Conservation (phyloP, 2,888 invertebrate species). For the Lapara coniferarum region DNA sequence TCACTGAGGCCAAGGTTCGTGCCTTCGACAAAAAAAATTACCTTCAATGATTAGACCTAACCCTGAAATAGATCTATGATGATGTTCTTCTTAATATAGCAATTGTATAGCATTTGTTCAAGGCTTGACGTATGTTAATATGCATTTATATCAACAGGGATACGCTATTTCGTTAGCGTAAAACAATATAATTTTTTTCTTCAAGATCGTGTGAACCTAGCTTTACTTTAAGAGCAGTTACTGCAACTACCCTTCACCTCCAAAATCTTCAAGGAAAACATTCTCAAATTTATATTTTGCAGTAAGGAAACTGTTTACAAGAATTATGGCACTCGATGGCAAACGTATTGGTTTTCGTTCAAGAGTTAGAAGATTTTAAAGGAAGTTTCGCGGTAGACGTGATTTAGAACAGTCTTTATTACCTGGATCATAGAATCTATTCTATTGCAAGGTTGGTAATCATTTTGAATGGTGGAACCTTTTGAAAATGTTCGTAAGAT, state of each 20-base stretch:
- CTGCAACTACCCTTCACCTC: constrained; percentile 25
- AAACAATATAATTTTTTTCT: too few relatives aligned
- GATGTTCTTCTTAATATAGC: too few relatives aligned
- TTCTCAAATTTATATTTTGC: constrained; percentile 54
- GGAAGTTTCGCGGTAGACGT: constrained; percentile 32
- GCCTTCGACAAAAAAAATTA: too few relatives aligned
- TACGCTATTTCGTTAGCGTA: too few relatives aligned
- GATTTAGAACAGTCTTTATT: constrained; percentile 40
- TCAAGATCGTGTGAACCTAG: neutral
- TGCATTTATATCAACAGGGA: too few relatives aligned
- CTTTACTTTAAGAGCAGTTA: constrained; percentile 6
- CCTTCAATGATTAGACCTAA: too few relatives aligned
- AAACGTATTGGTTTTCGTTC: constrained; percentile 52
- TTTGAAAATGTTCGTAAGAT: constrained; percentile 9
- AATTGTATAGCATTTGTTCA: too few relatives aligned
- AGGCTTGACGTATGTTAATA: too few relatives aligned
- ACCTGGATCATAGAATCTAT: neutral
- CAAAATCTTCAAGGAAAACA: constrained; percentile 41
- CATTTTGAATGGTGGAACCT: neutral
- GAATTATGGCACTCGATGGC: constrained; percentile 55
- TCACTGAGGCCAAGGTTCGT: too few relatives aligned
- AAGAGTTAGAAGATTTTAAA: constrained; percentile 53
- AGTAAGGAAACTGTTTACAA: constrained; percentile 58
- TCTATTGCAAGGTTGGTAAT: neutral
- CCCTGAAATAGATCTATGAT: too few relatives aligned